Evolutionary conservation across 2,797 vertebrate genomes (phyloP), one percentile per base, ranked within the genome.

Genomic region (Fratercula arctica): DNA sequence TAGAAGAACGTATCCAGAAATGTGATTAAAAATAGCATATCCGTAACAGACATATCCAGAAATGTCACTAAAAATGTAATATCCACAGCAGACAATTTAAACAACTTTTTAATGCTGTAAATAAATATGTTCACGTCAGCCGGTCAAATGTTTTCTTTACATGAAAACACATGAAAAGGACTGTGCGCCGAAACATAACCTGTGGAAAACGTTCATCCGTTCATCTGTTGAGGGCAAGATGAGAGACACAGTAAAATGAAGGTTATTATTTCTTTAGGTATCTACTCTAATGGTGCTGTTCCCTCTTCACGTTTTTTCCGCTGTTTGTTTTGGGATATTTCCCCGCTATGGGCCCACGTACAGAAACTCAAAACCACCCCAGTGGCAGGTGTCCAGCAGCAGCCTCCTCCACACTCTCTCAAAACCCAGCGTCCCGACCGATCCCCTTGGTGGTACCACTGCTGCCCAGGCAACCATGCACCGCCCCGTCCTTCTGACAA

Each of bases 381-480:
- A n/a, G 31, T 5, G 26, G 39, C 67, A 73, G 51, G 48, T 11
- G 19, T n/a, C 29, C 70, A 63, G 59, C 29, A 84, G 56, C 39
- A 66, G 56, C 39, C 57, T 89, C 26, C 64, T 87, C 29, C 37
- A 39, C 7, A 4, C 45, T n/a, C 18, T 35, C 50, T 33, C 48
- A 67, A 81, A 90, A 8, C 23, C 18, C 74, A 57, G 10, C 6
- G 20, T 50, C 50, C 23, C 0, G 2, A 54, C 25, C 0, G 5
- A 69, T 57, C 35, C 28, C 18, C 28, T 14, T 12, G 4, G 23
- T 5, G 33, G 45, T 72, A 23, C 23, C 8, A 10, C 33, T 20
- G 48, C 48, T 84, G 37, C 48, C 61, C 0, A 0, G n/a, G n/a
- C 37, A 54, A 17, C 56, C 20, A 3, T 17, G 12, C 16, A 70